These are phyloP conservation scores for Peromyscus nudipes DNA, from an alignment of 2,797 vertebrate genomes.

Conservation along the genomic window DNA sequence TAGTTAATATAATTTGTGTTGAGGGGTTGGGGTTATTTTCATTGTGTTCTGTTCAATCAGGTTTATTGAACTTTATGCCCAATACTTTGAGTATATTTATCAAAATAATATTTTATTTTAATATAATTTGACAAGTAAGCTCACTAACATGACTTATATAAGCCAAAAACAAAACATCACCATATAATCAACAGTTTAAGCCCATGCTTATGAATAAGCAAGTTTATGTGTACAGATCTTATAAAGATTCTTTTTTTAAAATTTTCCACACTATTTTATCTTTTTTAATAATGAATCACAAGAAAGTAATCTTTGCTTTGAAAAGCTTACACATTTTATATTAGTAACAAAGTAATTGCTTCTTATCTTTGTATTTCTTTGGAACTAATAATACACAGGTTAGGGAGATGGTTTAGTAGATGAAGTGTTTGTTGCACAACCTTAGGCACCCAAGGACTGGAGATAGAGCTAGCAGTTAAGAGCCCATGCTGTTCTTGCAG, in stretches of 20 bases:
- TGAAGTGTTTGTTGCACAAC: neutral
- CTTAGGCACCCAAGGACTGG: neutral
- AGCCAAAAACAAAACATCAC: neutral
- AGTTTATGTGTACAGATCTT: neutral
- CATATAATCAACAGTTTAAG: neutral
- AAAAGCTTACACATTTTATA: slow-evolving; percentile 29
- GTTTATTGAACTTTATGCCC: slow-evolving; percentile 16
- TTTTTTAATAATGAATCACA: neutral
- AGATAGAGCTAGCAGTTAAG: neutral
- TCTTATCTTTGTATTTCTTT: slow-evolving; percentile 31
- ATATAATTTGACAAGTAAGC: slow-evolving; percentile 22
- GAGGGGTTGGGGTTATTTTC: neutral
- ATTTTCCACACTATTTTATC: neutral
- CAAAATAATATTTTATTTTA: slow-evolving; percentile 30
- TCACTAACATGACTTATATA: neutral
- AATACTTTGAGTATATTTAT: slow-evolving; percentile 13
- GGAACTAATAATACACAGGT: neutral
- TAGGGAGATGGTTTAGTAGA: neutral
- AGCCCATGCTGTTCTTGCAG: neutral
- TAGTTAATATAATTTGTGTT: slow-evolving; percentile 36
- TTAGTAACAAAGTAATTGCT: neutral
- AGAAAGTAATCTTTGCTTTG: slow-evolving; percentile 33
- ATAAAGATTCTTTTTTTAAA: neutral
- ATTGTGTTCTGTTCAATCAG: slow-evolving; percentile 21
- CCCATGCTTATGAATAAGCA: slow-evolving; percentile 19